A percentile compares a stretch with the other conserved stretches of the same genome.
Evolutionary conservation across 2,888 invertebrate genomes (phyloP).

Genomic region (Caenorhabditis panamensis): DNA sequence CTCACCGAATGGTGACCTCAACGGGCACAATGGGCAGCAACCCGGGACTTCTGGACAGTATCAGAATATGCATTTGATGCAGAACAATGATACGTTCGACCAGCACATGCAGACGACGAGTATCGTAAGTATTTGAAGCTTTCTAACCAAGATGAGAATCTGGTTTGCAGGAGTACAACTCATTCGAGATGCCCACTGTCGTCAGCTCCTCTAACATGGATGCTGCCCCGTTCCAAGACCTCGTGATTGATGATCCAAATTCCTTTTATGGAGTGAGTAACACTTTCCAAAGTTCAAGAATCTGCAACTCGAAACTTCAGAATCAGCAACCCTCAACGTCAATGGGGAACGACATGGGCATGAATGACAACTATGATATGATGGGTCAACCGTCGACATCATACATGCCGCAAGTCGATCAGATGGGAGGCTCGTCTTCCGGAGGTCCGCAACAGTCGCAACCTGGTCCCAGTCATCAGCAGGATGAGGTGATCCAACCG

Average conservation of each 20-base stretch:
- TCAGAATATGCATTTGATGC: conserved; percentile 55
- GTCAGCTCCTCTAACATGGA: conserved; percentile 18
- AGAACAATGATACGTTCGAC: conserved; percentile 22
- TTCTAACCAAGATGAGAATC: background rate
- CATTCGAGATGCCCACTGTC: conserved; percentile 53
- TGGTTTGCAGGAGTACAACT: conserved; percentile 42
- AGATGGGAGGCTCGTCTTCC: conserved; percentile 33
- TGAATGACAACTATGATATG: conserved; percentile 26
- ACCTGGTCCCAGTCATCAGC: conserved; percentile 14
- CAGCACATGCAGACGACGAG: conserved; percentile 38
- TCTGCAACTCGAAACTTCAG: conserved; percentile 30
- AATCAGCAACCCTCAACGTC: conserved; percentile 57
- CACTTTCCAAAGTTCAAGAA: background rate
- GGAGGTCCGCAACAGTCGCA: conserved; percentile 16
- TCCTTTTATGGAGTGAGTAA: conserved; percentile 46
- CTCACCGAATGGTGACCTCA: conserved; percentile 4
- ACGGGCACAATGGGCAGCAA: conserved; percentile 14
- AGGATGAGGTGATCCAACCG: conserved; percentile 8
- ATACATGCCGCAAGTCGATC: conserved; percentile 51
- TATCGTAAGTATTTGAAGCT: conserved; percentile 25
- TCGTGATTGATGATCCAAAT: conserved; percentile 28
- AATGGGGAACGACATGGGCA: conserved; percentile 19
- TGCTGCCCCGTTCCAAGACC: conserved; percentile 27
- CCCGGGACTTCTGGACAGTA: conserved; percentile 25
- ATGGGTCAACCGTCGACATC: conserved; percentile 22